Evolutionary conservation across 2,113 vertebrate species (phyloP), one percentile per base, ranked within the genome.

Genomic region (Tetraodon nigroviridis): DNA sequence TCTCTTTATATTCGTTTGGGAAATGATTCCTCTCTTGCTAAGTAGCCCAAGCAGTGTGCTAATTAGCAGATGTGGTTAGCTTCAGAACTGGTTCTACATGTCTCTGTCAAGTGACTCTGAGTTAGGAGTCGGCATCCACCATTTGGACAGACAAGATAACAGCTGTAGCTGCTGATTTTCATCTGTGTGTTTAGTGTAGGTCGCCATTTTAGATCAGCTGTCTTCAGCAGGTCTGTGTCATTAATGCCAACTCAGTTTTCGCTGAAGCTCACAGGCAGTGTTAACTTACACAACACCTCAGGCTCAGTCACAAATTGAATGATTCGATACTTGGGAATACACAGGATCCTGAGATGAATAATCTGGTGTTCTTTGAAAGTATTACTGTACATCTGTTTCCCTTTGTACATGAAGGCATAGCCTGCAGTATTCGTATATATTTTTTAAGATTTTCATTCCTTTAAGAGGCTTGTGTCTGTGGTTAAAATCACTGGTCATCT

Each of bases 151-250:
- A 53, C 1, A 44, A 57, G 13, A 57, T 17, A 55, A 45, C 16
- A 12, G 6, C 37, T 52, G n/a, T 53, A 20, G 46, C 16, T 49
- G 37, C 27, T 61, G 24, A 20, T 61, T 49, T 59, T 2, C 13
- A 37, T 19, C 61, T 51, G 22, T 27, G 27, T 55, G 51, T 54
- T 16, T 42, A 41, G 15, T 14, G 4, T 32, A 16, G 27, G 58
- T 32, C 37, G 48, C 67, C 64, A 73, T 80, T 69, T 63, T 76
- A 59, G 62, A 21, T 61, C 7, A 32, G 5, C 41, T 53, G 58
- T 37, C 20, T 48, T 21, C 59, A 51, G 22, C 61, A 55, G 51
- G 49, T 24, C 55, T 7, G 44, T 45, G 42, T 69, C 50, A n/a
- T 56, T 21, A 1, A 11, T 53, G 52, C 65, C 48, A 53, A 57